Evolutionary conservation across 92 coral and sea anemone genomes (phyloP), one percentile per base, ranked within the genome.

Genomic region (Actinostola sp.): DNA sequence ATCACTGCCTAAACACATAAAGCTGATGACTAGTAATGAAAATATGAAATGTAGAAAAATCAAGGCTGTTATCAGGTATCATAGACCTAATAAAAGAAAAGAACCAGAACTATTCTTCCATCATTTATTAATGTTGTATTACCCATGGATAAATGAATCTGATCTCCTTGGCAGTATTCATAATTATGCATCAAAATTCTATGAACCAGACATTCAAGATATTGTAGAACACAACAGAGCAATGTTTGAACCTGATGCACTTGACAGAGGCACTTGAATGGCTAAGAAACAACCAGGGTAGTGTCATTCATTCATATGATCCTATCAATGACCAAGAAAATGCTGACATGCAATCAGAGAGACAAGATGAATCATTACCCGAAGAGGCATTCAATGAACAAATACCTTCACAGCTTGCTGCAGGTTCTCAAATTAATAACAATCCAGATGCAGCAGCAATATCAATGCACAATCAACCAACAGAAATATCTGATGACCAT

Each of bases 31-130:
- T 71, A 71, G 44, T 58, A 76, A 77, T n/a, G 84, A 84, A 53
- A 57, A 0, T 16, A 84, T 84, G 89, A 84, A 84, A 45, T 63
- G 80, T 43, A 76, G 84, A 50, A 84, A 78, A 66, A 76, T 84
- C 54, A 77, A 59, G 51, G 87, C 76, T 54, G 87, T 75, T 23
- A 63, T 72, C 7, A 75, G 87, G 56, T 82, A 53, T 61, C 78
- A 82, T 78, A n/a, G n/a, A n/a, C n/a, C n/a, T n/a, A n/a, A n/a
- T n/a, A n/a, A n/a, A n/a, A n/a, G n/a, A n/a, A n/a, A n/a, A n/a
- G n/a, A n/a, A n/a, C n/a, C n/a, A n/a, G n/a, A n/a, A n/a, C n/a
- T n/a, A n/a, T n/a, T n/a, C n/a, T n/a, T n/a, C n/a, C n/a, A n/a
- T n/a, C n/a, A n/a, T n/a, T n/a, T n/a, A n/a, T n/a, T n/a, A n/a